Conservation (phyloP, 2,113 vertebrate genomes). For the Macrotis lagotis region DNA sequence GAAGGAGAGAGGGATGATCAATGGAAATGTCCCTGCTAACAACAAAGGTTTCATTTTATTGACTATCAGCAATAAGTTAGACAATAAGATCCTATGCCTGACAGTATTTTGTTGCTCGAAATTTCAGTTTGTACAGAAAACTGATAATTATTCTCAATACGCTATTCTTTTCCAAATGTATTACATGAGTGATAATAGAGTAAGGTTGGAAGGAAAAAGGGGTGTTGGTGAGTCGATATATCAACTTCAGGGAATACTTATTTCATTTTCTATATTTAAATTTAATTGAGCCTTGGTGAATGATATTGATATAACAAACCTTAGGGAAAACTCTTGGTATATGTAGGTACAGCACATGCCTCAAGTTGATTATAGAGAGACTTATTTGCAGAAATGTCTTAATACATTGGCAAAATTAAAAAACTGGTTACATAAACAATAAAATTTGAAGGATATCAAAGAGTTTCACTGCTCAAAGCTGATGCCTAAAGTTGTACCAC, state of each 20-base stretch:
- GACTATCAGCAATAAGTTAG: slow-evolving; percentile 36
- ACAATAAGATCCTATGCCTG: slow-evolving; percentile 62
- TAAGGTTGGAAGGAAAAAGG: background rate
- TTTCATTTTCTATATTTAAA: slow-evolving; percentile 45
- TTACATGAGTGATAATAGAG: slow-evolving; percentile 59
- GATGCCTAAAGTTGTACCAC: background rate
- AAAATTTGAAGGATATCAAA: background rate
- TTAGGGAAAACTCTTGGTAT: slow-evolving; percentile 5
- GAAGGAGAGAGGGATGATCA: slow-evolving; percentile 26
- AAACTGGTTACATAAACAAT: background rate
- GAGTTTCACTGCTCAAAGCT: background rate
- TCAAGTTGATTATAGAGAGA: background rate
- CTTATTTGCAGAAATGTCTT: background rate
- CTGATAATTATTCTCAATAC: slow-evolving; percentile 61
- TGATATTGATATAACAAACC: background rate
- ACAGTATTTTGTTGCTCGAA: slow-evolving; percentile 55
- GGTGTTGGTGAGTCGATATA: background rate
- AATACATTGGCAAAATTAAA: background rate
- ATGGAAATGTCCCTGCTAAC: background rate
- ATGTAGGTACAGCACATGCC: background rate
- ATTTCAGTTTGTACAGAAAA: slow-evolving; percentile 60
- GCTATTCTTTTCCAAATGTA: slow-evolving; percentile 39
- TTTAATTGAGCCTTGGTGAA: slow-evolving; percentile 29
- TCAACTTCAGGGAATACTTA: background rate
- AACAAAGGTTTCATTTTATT: slow-evolving; percentile 53